A percentile compares a stretch with the other conserved stretches of the same genome.
Conservation (phyloP, 2,797 vertebrate genomes). For the Muscicapa comitata region DNA sequence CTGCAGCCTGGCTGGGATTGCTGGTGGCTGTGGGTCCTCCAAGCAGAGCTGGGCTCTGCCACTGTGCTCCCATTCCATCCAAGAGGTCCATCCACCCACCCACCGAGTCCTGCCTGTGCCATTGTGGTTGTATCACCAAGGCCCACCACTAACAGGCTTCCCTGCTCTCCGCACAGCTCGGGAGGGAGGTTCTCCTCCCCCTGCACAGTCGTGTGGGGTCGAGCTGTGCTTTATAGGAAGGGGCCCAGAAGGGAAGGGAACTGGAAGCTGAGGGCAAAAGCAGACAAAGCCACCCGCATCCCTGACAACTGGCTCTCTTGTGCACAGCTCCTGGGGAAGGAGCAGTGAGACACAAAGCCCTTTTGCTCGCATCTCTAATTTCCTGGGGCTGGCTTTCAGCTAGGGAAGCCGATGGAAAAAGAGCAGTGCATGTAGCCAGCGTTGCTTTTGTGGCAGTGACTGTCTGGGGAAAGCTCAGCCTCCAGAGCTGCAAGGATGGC, state of each 20-base stretch:
- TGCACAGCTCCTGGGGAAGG: neutral
- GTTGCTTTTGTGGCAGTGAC: neutral
- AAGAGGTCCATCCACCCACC: neutral
- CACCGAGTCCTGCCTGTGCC: neutral
- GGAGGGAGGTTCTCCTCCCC: neutral
- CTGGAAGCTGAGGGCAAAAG: neutral
- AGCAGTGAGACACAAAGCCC: neutral
- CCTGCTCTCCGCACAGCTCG: neutral
- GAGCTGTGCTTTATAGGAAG: neutral
- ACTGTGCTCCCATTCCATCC: neutral
- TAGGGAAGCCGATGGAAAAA: neutral
- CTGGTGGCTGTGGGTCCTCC: rapidly evolving
- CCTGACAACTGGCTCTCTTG: neutral
- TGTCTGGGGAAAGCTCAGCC: neutral
- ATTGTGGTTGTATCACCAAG: neutral
- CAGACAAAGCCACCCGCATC: neutral
- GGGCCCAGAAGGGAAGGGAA: neutral
- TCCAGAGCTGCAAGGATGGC: neutral
- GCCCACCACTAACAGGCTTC: neutral
- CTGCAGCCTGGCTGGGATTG: neutral
- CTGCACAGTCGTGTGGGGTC: neutral
- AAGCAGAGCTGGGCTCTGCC: neutral
- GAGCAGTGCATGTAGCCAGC: neutral
- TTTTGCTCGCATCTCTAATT: neutral
- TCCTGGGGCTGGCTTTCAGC: neutral